Evolutionary conservation across 2,888 invertebrate species (phyloP).

Genomic region (Hyppa rectilinea): DNA sequence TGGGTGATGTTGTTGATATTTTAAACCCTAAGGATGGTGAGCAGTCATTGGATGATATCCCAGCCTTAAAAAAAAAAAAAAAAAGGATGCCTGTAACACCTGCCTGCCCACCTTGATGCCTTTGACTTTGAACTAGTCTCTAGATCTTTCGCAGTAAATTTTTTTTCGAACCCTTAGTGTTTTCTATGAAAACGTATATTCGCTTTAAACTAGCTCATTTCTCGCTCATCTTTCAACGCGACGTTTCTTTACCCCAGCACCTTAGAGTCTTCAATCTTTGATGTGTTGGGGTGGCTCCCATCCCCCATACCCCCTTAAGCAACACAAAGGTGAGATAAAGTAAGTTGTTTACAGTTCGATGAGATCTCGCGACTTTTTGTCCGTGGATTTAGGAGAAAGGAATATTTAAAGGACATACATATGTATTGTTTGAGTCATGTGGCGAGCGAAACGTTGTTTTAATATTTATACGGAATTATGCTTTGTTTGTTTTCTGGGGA

Average conservation of each 20-base stretch:
- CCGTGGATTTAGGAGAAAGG: slow-evolving; percentile 27
- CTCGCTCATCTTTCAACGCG: slow-evolving; percentile 46
- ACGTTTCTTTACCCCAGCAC: slow-evolving; percentile 40
- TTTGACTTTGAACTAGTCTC: no score
- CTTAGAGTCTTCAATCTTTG: slow-evolving; percentile 75
- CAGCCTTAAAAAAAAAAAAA: no score
- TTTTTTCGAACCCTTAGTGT: background rate
- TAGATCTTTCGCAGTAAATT: background rate
- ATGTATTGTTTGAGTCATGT: slow-evolving; percentile 16
- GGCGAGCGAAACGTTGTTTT: slow-evolving; percentile 22
- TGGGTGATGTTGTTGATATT: no score
- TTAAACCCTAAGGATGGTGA: no score
- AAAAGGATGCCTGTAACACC: no score
- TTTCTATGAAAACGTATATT: background rate
- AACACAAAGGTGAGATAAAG: slow-evolving; percentile 74
- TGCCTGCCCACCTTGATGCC: no score
- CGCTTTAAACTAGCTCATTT: slow-evolving; percentile 20
- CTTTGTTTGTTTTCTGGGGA: background rate
- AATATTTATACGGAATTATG: slow-evolving; percentile 49
- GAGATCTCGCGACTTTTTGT: slow-evolving; percentile 59
- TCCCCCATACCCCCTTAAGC: slow-evolving; percentile 34
- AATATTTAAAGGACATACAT: slow-evolving; percentile 45
- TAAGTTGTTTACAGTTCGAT: slow-evolving; percentile 71
- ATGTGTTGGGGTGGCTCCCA: slow-evolving; percentile 67
- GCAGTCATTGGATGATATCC: no score